These are phyloP conservation scores for Netelia fuscicornis DNA, from an alignment of 2,888 invertebrate genomes.

Conservation along the genomic window DNA sequence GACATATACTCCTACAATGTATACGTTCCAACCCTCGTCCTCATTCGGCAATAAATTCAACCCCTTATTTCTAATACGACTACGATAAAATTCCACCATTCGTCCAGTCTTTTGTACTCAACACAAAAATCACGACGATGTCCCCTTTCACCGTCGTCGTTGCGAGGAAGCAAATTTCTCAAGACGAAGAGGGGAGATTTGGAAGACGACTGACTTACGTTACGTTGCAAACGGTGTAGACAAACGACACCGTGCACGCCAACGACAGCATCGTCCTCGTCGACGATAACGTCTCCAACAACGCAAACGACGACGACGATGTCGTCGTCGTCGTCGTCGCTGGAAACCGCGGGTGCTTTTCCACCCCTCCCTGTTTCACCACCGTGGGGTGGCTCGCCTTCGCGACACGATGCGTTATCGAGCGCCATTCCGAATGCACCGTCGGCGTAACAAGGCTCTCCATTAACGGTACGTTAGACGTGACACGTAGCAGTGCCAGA, in stretches of 20 bases:
- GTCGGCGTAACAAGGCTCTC: slow-evolving; percentile 79
- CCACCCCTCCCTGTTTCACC: slow-evolving; percentile 26
- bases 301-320: slow-evolving; percentile 33
- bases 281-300: slow-evolving; percentile 19
- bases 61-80: background rate
- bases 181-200: slow-evolving; percentile 5
- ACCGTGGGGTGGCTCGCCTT: slow-evolving; percentile 25
- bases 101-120: background rate
- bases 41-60: background rate
- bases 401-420: slow-evolving; percentile 70
- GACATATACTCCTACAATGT: background rate
- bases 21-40: background rate
- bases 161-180: slow-evolving; percentile 5
- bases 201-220: slow-evolving; percentile 47
- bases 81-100: background rate
- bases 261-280: slow-evolving; percentile 43
- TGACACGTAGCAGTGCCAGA: slow-evolving; percentile 76
- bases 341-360: slow-evolving; percentile 39
- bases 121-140: slow-evolving; percentile 23
- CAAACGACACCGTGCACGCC: slow-evolving; percentile 59
- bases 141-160: slow-evolving; percentile 2
- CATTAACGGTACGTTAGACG: slow-evolving; percentile 83
- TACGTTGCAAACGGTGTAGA: slow-evolving; percentile 33
- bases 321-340: slow-evolving; percentile 24
- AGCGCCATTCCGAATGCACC: slow-evolving; percentile 72